Evolutionary conservation across 2,888 invertebrate species (phyloP).

Genomic region (Pachliopta kotzebuea): DNA sequence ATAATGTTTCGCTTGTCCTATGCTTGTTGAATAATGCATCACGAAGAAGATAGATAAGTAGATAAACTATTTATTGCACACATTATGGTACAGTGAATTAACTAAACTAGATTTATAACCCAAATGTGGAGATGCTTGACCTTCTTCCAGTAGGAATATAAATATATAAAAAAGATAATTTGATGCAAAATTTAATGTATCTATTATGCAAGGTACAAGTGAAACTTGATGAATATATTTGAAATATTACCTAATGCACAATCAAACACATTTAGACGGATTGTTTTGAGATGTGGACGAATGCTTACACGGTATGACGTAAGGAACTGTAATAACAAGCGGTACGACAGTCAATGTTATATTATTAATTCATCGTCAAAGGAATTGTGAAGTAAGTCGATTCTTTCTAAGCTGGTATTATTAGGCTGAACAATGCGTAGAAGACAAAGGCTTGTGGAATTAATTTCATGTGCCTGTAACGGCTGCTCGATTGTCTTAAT

Average conservation of each 20-base stretch:
- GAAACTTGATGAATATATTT: neutral
- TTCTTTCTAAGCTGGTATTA: constrained; percentile 12
- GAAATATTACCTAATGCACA: neutral
- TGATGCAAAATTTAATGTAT: too few relatives aligned
- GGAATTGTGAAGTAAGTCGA: constrained; percentile 4
- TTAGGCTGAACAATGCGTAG: constrained; percentile 11
- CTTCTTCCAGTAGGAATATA: too few relatives aligned
- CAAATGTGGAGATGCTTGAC: too few relatives aligned
- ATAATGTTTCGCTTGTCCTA: too few relatives aligned
- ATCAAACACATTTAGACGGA: neutral
- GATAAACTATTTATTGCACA: too few relatives aligned
- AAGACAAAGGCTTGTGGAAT: constrained; percentile 5
- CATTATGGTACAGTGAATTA: too few relatives aligned
- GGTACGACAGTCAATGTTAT: constrained; percentile 2
- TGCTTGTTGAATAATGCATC: too few relatives aligned
- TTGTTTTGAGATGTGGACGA: constrained; percentile 5
- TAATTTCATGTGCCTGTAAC: neutral
- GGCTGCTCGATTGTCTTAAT: constrained; percentile 3
- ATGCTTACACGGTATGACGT: neutral
- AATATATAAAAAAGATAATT: too few relatives aligned
- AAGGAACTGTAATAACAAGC: constrained; percentile 1
- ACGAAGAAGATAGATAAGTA: too few relatives aligned
- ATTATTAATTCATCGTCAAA: neutral
- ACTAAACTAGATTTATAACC: too few relatives aligned
- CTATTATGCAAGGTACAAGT: too few relatives aligned